phyloP scores from a whole-genome alignment of 2,888 invertebrate species.

The Sturmia bella region DNA sequence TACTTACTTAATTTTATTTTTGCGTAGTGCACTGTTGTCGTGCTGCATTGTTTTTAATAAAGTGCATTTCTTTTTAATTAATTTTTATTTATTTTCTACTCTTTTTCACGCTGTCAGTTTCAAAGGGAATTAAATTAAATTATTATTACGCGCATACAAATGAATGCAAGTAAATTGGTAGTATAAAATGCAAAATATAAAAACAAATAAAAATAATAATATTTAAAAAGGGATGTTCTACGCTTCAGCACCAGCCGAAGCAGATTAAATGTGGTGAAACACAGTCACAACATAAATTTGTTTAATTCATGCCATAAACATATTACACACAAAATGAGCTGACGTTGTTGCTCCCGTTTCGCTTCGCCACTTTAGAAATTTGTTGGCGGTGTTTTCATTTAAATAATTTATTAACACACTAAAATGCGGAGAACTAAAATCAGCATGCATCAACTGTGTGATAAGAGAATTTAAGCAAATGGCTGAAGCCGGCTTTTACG shows the following conservation, averaged over 20 bases:
- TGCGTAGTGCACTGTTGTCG: constrained; percentile 24
- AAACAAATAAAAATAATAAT: not conserved
- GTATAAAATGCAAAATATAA: not conserved
- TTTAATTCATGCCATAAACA: not conserved
- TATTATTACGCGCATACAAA: constrained; percentile 39
- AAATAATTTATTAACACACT: constrained; percentile 32
- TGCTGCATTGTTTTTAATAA: constrained; percentile 39
- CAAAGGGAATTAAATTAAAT: constrained; percentile 49
- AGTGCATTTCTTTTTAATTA: constrained; percentile 65
- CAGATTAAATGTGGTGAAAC: constrained; percentile 16
- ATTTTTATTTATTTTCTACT: constrained; percentile 52
- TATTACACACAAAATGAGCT: not conserved
- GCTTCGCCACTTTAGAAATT: not conserved
- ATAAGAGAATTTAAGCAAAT: constrained; percentile 17
- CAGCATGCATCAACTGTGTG: not conserved
- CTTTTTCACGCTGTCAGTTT: constrained; percentile 6
- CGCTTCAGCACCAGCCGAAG: not conserved
- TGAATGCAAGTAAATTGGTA: constrained; percentile 26
- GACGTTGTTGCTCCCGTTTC: not conserved
- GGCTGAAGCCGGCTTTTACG: too few species aligned
- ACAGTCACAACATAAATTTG: not conserved
- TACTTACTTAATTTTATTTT: constrained; percentile 2
- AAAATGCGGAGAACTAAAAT: constrained; percentile 26
- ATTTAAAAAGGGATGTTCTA: not conserved
- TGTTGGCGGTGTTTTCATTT: too few species aligned